Evolutionary conservation across 2,888 invertebrate species (phyloP).

Genomic region (Himalopsyche kuldschensis): DNA sequence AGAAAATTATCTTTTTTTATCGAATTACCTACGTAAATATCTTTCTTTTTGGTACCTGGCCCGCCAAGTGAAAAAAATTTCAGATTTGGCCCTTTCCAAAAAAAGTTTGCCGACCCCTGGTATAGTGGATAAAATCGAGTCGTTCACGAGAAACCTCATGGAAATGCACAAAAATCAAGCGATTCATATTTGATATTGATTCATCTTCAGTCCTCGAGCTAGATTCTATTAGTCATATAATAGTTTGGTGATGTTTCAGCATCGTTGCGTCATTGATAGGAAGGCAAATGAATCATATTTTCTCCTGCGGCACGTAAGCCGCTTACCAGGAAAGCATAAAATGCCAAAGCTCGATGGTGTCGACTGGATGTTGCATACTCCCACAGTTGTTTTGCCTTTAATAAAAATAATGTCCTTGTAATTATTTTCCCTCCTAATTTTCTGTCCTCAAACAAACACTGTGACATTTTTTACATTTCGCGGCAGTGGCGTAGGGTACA

Average conservation of each 20-base stretch:
- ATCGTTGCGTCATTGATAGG: not conserved
- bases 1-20: too few species aligned
- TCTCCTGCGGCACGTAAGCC: not conserved
- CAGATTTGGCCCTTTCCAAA: too few species aligned
- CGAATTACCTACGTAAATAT: too few species aligned
- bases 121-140: too few species aligned
- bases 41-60: too few species aligned
- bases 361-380: not conserved
- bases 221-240: too few species aligned
- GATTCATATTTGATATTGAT: too few species aligned
- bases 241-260: not conserved
- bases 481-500: not conserved
- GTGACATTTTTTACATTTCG: not conserved
- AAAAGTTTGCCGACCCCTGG: too few species aligned
- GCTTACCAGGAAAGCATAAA: not conserved
- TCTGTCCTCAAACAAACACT: not conserved
- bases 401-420: not conserved
- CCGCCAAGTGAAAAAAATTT: too few species aligned
- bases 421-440: not conserved
- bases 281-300: not conserved
- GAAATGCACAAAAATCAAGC: too few species aligned
- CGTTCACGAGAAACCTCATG: too few species aligned
- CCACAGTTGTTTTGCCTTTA: not conserved
- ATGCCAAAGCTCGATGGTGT: not conserved
- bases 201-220: not conserved